Evolutionary conservation across 2,797 vertebrate species (phyloP).

Genomic region (Enteromius fasciolatus): DNA sequence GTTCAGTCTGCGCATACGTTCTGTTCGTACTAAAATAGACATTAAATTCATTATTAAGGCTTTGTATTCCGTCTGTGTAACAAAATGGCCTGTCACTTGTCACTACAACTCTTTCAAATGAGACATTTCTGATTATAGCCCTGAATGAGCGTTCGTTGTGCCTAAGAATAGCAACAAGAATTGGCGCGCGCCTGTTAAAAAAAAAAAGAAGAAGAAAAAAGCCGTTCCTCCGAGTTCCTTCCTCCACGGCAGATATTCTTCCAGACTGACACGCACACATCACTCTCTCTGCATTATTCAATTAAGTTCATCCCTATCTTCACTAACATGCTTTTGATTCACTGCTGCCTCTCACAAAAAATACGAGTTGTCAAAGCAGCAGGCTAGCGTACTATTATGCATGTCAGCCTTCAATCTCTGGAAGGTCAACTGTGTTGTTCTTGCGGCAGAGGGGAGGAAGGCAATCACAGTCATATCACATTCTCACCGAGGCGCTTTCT

Average conservation of each 20-base stretch:
- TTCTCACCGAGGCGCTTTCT: slow-evolving; percentile 10
- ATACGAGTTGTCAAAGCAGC: slow-evolving; percentile 35
- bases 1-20: neutral
- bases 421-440: slow-evolving; percentile 55
- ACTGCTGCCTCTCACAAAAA: slow-evolving; percentile 33
- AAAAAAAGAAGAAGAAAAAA: neutral
- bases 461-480: slow-evolving; percentile 35
- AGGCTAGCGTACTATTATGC: slow-evolving; percentile 14
- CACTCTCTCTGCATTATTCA: slow-evolving; percentile 49
- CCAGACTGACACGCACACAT: slow-evolving; percentile 39
- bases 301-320: slow-evolving; percentile 47
- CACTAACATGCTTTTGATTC: slow-evolving; percentile 48
- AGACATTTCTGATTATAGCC: neutral
- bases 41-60: neutral
- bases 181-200: too few relatives aligned
- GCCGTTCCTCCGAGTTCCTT: neutral
- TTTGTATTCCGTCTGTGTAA: neutral
- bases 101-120: neutral
- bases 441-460: slow-evolving; percentile 24
- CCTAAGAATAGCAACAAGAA: neutral
- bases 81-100: neutral
- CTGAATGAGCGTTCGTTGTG: neutral
- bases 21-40: neutral
- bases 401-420: slow-evolving; percentile 49
- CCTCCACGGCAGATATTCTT: slow-evolving; percentile 21